These are phyloP conservation scores for Aix galericulata DNA, from an alignment of 2,113 vertebrate genomes.

Conservation along the genomic window DNA sequence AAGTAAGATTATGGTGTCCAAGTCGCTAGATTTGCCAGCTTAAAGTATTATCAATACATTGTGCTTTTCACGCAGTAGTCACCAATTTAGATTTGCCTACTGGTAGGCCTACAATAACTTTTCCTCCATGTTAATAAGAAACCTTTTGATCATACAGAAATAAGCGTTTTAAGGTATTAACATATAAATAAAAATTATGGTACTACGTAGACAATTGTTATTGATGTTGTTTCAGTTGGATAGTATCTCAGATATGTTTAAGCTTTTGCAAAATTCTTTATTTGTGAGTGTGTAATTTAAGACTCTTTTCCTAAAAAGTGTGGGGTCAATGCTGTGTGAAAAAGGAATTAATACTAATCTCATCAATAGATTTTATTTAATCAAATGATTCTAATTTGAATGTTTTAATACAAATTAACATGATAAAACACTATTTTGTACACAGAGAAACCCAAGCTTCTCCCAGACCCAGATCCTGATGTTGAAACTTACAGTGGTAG, in stretches of 20 bases:
- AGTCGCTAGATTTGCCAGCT: not conserved
- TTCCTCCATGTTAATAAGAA: not conserved
- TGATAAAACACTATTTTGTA: constrained; percentile 77
- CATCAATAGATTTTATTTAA: constrained; percentile 43
- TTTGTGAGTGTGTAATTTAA: not conserved
- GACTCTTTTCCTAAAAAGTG: not conserved
- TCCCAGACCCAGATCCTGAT: constrained; percentile 80
- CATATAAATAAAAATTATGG: not conserved
- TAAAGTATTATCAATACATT: not conserved
- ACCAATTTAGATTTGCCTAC: not conserved
- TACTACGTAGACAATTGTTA: not conserved
- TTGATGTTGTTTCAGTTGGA: not conserved
- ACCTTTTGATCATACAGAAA: not conserved
- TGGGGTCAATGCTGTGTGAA: not conserved
- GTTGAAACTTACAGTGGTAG: constrained; percentile 87
- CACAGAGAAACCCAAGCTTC: constrained; percentile 83
- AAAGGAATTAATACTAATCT: constrained; percentile 21
- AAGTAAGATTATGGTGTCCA: not conserved
- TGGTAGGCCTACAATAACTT: not conserved
- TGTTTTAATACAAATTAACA: constrained; percentile 62
- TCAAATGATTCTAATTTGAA: constrained; percentile 57
- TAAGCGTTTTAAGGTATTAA: not conserved
- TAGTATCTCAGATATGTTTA: constrained; percentile 8
- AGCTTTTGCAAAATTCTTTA: not conserved
- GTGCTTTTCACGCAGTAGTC: not conserved